Evolutionary conservation across 1,140 invertebrate genomes (phyloP), one percentile per base, ranked within the genome.

Genomic region (Argopecten irradians): DNA sequence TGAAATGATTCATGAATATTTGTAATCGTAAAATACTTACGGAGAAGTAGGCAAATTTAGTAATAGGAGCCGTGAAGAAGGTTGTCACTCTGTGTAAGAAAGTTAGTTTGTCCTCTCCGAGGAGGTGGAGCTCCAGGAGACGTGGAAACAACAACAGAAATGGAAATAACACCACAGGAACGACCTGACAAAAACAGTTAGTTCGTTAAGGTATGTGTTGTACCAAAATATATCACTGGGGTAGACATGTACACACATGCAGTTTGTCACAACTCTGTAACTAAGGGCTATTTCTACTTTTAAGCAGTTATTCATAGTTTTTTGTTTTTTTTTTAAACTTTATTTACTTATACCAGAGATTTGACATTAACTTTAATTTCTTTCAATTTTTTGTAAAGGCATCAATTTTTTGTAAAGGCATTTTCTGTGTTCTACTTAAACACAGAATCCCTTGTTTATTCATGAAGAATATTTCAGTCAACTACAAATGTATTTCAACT

Each of bases 21-120:
- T 14, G 34, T 34, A 34, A 84, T 14, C 46, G 22, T 84, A 46
- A 22, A 34, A 14, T 55, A 90, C 93, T 93, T 89, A 94, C 94
- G 34, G 90, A 89, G 87, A 92, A 90, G 87, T 92, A 88, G 19
- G 92, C 87, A 92, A 94, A 95, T 88, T 94, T 95, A 36, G 92
- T 92, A 34, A 94, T 89, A 16, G 94, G 94, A 43, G 94, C 91
- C 32, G 93, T 93, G 89, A 93, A 92, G 86, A 95, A 95, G 0
- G 88, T 89, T 14, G 89, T 28, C 34, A 94, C 71, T 87, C 93
- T 94, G 84, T 93, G 86, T 34, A 83, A 34, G 0, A 28, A 33
- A 14, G 88, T 82, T 2, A 89, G n/a, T 22, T 83, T 84, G n/a
- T 83, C 89, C 22, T 88, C 86, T 39, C 92, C 92, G 32, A 91